Conservation (phyloP, 1,140 invertebrate species). For the Acromyrmex charruanus region DNA sequence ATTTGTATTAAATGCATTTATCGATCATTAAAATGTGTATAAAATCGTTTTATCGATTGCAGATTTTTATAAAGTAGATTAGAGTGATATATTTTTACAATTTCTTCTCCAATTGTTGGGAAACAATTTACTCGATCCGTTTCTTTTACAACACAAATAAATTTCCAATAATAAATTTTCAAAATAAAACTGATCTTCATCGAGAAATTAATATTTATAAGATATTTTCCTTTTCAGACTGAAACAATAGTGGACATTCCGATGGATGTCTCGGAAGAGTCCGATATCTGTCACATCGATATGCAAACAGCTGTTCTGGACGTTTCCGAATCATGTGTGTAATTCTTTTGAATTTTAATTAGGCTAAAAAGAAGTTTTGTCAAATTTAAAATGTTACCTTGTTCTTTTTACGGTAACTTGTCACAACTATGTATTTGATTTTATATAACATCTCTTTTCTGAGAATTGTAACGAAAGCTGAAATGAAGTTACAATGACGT, state of each 20-base stretch:
- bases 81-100: not conserved
- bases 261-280: not conserved
- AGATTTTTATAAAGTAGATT: not conserved
- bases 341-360: not conserved
- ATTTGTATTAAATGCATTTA: not conserved
- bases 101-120: no score
- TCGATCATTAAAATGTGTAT: not conserved
- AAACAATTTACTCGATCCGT: not conserved
- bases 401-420: not conserved
- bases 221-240: constrained; percentile 37
- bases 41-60: not conserved
- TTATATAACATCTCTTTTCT: not conserved
- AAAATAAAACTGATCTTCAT: no score
- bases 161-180: no score
- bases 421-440: not conserved
- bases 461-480: not conserved
- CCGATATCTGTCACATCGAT: constrained; percentile 55
- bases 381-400: not conserved
- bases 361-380: not conserved
- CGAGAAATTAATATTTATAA: not conserved
- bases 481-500: not conserved
- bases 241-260: constrained; percentile 62
- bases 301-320: constrained; percentile 33
- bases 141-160: no score
- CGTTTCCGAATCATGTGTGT: constrained; percentile 56